Evolutionary conservation across 2,113 vertebrate species (phyloP).

Genomic region (Ammodramus savannarum): DNA sequence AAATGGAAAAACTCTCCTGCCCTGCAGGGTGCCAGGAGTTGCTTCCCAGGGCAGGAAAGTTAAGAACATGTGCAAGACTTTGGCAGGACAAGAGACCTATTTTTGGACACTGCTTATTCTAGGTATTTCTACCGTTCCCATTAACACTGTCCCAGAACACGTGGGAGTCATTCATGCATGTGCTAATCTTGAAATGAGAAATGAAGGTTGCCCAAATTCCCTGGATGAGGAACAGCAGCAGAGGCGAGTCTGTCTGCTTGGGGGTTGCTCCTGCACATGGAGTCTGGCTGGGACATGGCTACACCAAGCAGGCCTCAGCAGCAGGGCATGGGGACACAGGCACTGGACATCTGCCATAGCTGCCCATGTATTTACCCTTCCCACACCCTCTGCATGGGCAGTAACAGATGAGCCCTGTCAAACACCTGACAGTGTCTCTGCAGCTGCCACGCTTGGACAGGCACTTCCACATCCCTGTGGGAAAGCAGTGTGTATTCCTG

Average conservation of each 20-base stretch:
- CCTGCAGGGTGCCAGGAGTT: neutral
- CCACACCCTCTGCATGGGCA: accelerated
- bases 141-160: neutral
- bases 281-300: accelerated
- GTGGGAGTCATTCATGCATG: neutral
- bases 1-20: conserved; percentile 39
- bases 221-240: neutral
- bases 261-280: accelerated
- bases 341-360: neutral
- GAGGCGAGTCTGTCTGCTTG: accelerated
- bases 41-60: conserved; percentile 12
- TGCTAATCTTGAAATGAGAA: neutral
- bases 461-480: neutral
- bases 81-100: conserved; percentile 14
- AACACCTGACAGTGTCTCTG: neutral
- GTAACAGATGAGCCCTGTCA: neutral
- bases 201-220: neutral
- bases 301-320: accelerated
- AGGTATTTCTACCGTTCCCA: neutral
- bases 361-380: neutral
- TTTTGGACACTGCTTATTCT: neutral
- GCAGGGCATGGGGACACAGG: neutral
- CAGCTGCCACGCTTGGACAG: accelerated
- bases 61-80: conserved; percentile 9
- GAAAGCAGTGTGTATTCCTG: neutral